These are phyloP conservation scores for Erythrolamprus reginae DNA, from an alignment of 2,113 vertebrate genomes.

Conservation along the genomic window DNA sequence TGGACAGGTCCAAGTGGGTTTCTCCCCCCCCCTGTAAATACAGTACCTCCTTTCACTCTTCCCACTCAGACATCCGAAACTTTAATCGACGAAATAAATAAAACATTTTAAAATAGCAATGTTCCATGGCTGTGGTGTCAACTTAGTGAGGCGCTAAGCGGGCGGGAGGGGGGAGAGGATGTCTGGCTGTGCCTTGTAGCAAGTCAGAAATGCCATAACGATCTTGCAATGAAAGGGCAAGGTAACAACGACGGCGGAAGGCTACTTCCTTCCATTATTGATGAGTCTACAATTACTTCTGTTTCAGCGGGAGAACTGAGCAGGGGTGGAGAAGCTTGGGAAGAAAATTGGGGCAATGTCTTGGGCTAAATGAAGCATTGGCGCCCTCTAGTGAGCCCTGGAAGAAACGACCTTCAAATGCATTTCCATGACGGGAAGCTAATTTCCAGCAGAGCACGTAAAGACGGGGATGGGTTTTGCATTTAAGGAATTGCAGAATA, in stretches of 20 bases:
- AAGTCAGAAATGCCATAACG: background rate
- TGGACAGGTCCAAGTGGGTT: background rate
- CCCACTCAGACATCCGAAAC: background rate
- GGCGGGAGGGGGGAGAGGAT: background rate
- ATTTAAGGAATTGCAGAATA: background rate
- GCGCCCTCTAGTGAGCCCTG: background rate
- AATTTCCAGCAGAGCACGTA: background rate
- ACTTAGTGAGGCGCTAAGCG: background rate
- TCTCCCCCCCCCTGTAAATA: background rate
- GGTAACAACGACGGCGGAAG: background rate
- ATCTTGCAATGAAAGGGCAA: background rate
- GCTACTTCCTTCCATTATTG: background rate
- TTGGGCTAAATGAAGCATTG: background rate
- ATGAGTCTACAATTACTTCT: background rate
- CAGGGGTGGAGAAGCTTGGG: no score
- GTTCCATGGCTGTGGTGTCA: background rate
- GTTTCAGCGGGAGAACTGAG: background rate
- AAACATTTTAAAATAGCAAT: background rate
- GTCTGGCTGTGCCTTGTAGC: background rate
- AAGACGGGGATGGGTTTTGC: background rate
- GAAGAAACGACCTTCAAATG: background rate
- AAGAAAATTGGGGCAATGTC: background rate
- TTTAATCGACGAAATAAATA: constrained; percentile 1
- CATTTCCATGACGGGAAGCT: background rate
- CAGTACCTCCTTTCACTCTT: background rate